Evolutionary conservation across 2,113 vertebrate genomes (phyloP).

Genomic region (Leptobrachium leishanense): DNA sequence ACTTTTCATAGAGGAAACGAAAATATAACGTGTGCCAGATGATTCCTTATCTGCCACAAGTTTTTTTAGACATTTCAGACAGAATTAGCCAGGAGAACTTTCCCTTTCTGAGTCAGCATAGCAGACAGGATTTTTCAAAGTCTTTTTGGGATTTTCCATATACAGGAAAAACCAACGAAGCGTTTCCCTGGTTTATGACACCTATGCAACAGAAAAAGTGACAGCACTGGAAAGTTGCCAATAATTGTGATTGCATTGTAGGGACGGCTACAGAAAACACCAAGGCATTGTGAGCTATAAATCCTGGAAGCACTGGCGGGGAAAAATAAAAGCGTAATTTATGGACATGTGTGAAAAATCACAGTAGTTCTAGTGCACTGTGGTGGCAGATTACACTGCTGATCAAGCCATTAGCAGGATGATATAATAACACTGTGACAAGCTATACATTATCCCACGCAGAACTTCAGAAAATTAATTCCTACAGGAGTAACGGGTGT

Average conservation of each 20-base stretch:
- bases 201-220: background rate
- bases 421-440: conserved; percentile 33
- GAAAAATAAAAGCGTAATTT: no score
- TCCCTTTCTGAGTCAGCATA: background rate
- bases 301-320: no score
- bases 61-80: background rate
- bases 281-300: background rate
- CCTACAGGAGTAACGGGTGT: conserved; percentile 3
- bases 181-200: background rate
- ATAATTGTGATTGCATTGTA: no score
- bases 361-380: background rate
- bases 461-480: conserved; percentile 17
- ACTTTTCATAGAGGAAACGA: no score
- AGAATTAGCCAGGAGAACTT: background rate
- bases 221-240: no score
- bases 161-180: background rate
- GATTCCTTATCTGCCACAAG: background rate
- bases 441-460: conserved; percentile 34
- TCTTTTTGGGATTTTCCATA: conserved; percentile 12
- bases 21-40: background rate
- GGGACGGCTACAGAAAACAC: background rate
- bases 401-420: conserved; percentile 20
- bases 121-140: background rate
- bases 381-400: background rate
- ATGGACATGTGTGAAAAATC: background rate